Percentiles rank a stretch among this genome's conserved stretches.
phyloP scores from a whole-genome alignment of 2,113 vertebrate genomes.

The Eolophus roseicapilla region DNA sequence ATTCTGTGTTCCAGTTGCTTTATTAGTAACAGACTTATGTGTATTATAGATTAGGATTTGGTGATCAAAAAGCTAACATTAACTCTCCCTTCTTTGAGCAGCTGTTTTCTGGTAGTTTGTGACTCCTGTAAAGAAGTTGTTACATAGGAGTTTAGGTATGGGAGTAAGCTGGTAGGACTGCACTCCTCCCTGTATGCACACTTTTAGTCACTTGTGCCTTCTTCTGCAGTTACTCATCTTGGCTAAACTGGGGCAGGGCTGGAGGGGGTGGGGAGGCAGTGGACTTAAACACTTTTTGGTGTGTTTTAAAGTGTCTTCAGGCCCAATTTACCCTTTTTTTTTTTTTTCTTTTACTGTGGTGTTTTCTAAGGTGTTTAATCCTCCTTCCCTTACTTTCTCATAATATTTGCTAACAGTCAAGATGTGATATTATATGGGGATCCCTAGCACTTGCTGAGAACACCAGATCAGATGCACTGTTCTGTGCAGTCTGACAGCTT shows the following conservation, averaged over 20 bases:
- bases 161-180: slow-evolving; percentile 19
- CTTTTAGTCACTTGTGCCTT: slow-evolving; percentile 38
- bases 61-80: not conserved
- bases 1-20: not conserved
- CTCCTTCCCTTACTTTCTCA: not conserved
- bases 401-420: not conserved
- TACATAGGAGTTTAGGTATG: not conserved
- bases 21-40: not conserved
- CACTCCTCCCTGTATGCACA: slow-evolving; percentile 28
- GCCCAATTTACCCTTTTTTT: not conserved
- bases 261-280: not conserved
- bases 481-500: slow-evolving; percentile 41
- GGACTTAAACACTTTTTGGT: not conserved
- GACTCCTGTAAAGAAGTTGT: not conserved
- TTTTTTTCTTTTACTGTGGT: not conserved
- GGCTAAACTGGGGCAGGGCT: slow-evolving; percentile 13
- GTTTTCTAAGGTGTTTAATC: not conserved
- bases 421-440: not conserved
- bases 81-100: not conserved
- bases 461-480: not conserved
- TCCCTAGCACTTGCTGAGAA: not conserved
- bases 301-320: not conserved
- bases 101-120: not conserved
- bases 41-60: not conserved
- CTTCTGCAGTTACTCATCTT: slow-evolving; percentile 30